Conservation (phyloP, 2,888 invertebrate genomes). For the Xestia rhomboidea region DNA sequence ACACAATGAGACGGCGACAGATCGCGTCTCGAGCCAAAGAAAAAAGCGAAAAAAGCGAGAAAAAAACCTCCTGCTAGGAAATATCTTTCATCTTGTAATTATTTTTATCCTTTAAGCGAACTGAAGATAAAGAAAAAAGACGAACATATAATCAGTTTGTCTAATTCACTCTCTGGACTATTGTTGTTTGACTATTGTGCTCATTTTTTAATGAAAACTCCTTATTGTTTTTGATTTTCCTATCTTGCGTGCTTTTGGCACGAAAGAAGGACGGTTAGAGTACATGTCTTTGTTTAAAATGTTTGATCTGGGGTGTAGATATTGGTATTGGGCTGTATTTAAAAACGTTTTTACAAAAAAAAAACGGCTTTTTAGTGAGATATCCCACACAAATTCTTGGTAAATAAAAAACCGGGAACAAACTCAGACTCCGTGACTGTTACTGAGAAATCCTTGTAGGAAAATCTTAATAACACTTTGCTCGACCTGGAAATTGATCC, state of each 20-base stretch:
- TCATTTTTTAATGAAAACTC: constrained; percentile 70
- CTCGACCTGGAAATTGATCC: neutral
- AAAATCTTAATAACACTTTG: too few relatives aligned
- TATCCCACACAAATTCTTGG: too few relatives aligned
- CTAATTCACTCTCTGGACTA: constrained; percentile 77
- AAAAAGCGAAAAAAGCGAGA: constrained; percentile 76
- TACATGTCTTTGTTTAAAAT: constrained; percentile 5
- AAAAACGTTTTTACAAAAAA: neutral
- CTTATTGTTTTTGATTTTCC: constrained; percentile 63
- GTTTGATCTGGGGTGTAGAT: constrained; percentile 24
- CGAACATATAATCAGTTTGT: constrained; percentile 86
- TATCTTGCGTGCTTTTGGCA: constrained; percentile 58
- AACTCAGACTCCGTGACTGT: too few relatives aligned
- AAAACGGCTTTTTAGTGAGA: too few relatives aligned
- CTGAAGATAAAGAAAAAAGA: constrained; percentile 81
- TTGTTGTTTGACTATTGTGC: constrained; percentile 71
- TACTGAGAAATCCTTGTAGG: neutral
- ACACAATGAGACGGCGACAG: constrained; percentile 84
- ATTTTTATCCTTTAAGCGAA: constrained; percentile 90
- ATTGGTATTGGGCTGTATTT: constrained; percentile 22
- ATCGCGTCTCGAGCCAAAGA: constrained; percentile 79
- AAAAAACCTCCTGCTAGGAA: constrained; percentile 75
- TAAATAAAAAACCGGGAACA: too few relatives aligned
- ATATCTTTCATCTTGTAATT: constrained; percentile 90
- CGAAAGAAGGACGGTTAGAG: constrained; percentile 19